Percentiles rank a stretch among this genome's conserved stretches.
These are phyloP conservation scores for Clarias pachynema DNA, from an alignment of 2,797 vertebrate genomes.

Conservation along the genomic window DNA sequence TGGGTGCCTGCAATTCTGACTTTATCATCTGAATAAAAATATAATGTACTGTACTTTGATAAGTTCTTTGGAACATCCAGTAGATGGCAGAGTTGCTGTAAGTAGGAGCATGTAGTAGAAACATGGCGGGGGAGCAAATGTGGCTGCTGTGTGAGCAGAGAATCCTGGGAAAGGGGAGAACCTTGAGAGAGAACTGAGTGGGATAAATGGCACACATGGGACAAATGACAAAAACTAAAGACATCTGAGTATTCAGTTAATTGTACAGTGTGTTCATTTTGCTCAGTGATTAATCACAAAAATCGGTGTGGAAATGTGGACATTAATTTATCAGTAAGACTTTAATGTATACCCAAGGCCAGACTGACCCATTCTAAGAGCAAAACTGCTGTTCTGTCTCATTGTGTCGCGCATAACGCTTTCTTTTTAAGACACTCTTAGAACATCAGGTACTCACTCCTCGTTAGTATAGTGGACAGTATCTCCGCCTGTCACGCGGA, in stretches of 20 bases:
- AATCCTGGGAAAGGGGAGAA: background rate
- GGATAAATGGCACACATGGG: background rate
- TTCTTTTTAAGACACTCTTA: background rate
- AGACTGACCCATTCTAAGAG: background rate
- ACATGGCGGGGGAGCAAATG: background rate
- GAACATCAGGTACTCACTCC: background rate
- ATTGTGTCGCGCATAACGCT: no score
- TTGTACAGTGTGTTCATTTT: background rate
- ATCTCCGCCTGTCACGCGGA: conserved; percentile 41
- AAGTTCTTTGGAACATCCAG: background rate
- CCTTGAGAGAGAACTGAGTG: background rate
- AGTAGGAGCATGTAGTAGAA: background rate
- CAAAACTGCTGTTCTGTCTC: background rate
- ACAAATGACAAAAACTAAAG: background rate
- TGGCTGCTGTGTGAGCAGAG: background rate
- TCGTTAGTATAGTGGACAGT: conserved; percentile 27
- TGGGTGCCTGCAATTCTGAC: background rate
- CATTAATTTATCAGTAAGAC: background rate
- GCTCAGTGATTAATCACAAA: background rate
- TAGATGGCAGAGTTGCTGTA: background rate
- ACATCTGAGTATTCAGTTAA: no score
- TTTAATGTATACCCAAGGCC: background rate
- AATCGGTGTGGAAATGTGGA: background rate
- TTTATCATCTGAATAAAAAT: background rate
- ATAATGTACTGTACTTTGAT: background rate